Evolutionary conservation across 2,797 vertebrate species (phyloP), one percentile per base, ranked within the genome.

Genomic region (Pampus argenteus): DNA sequence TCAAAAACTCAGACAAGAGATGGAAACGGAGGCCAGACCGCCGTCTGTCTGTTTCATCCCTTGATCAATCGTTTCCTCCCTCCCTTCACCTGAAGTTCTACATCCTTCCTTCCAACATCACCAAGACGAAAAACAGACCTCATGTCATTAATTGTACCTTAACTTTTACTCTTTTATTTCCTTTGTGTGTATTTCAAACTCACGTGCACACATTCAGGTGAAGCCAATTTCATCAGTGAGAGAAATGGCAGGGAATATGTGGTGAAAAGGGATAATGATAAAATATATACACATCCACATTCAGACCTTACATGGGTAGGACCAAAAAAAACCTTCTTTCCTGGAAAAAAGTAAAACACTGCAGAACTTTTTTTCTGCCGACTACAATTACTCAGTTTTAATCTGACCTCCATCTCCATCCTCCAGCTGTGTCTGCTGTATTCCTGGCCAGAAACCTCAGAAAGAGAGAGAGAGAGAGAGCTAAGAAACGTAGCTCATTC

Each of bases 201-300:
- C n/a, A 31, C 50, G 49, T 52, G 47, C 57, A 51, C n/a, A 62
- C 40, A 75, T 67, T 60, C 63, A 52, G 36, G 48, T 40, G 38
- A 49, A 48, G 36, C 31, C 20, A 40, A 74, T 70, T 76, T 76
- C 17, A 42, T 90, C 78, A 81, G 69, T 42, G 78, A 74, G 76
- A 87, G 68, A 74, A 74, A 76, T 71, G 6, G 71, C 57, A 48
- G 57, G 23, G 60, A 34, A 57, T 47, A 56, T 60, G 66, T 45
- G 72, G 45, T 78, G 77, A 83, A 79, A 86, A 77, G 83, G 51
- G 25, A 66, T 58, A 56, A 74, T 7, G 28, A 45, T 49, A 63
- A 70, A 55, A 28, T 25, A 76, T 26, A 49, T 1, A 72, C 54
- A 82, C 48, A 63, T 64, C 17, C 71, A 75, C 57, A 81, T 67